Percentiles rank a stretch among this genome's conserved stretches.
These are phyloP conservation scores for Samia ricini DNA, from an alignment of 1,140 invertebrate genomes.

Conservation along the genomic window DNA sequence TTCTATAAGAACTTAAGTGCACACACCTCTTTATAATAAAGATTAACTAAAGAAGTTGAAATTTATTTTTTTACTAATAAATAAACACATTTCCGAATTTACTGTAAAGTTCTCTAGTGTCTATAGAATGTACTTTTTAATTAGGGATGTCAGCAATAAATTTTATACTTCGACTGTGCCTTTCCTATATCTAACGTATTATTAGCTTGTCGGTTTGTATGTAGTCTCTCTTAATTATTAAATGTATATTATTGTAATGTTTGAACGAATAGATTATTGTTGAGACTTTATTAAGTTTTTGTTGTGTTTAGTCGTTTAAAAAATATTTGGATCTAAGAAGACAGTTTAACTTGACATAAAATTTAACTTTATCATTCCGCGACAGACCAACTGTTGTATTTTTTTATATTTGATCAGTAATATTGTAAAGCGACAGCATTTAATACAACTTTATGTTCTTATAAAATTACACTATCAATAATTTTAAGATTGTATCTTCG, in stretches of 20 bases:
- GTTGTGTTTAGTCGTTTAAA: constrained; percentile 30
- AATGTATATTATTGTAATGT: constrained; percentile 62
- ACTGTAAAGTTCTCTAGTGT: constrained; percentile 41
- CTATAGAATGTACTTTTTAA: constrained; percentile 49
- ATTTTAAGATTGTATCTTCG: no score
- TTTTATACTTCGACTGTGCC: constrained; percentile 76
- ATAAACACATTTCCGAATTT: constrained; percentile 7
- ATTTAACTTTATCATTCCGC: constrained; percentile 41
- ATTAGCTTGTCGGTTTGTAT: constrained; percentile 61
- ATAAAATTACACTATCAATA: no score
- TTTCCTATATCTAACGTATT: constrained; percentile 75
- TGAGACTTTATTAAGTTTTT: constrained; percentile 39
- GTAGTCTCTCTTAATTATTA: constrained; percentile 53
- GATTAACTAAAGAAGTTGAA: neutral
- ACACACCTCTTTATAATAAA: neutral
- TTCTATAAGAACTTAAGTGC: neutral
- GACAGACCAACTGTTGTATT: constrained; percentile 14
- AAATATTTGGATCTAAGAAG: constrained; percentile 27
- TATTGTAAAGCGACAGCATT: neutral
- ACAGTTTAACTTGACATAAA: constrained; percentile 16
- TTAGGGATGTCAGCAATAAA: constrained; percentile 76
- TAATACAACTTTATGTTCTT: neutral
- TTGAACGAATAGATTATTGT: constrained; percentile 36
- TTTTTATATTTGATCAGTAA: constrained; percentile 19
- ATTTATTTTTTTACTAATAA: neutral